Conservation (phyloP, 30 jellyfish, hydroid and myxozoan species). For the Hydractinia echinata region DNA sequence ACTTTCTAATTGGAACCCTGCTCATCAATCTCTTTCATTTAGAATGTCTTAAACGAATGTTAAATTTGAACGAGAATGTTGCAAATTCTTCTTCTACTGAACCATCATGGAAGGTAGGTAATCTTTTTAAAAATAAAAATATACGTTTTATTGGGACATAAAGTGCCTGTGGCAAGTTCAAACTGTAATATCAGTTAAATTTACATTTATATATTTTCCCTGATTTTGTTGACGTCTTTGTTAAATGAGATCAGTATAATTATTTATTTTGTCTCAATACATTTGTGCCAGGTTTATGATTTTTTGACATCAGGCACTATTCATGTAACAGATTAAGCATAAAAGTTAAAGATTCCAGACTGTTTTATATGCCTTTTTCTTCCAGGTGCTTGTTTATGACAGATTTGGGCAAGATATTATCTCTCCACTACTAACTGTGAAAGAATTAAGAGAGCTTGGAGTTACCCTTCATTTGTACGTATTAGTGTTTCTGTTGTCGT, state of each 20-base stretch:
- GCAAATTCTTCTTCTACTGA: conserved; percentile 57
- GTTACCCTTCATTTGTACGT: conserved; percentile 92
- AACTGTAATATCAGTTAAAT: too few relatives aligned
- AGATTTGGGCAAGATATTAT: conserved; percentile 94
- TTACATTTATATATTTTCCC: too few relatives aligned
- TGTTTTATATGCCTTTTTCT: background rate
- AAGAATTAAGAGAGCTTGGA: conserved; percentile 91
- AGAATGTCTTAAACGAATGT: conserved; percentile 92
- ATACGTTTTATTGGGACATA: too few relatives aligned
- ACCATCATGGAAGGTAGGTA: conserved; percentile 89
- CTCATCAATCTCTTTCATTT: background rate
- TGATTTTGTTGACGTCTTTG: too few relatives aligned
- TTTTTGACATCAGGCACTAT: background rate
- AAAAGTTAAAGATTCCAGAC: background rate
- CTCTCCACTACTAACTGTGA: conserved; percentile 85
- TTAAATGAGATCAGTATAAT: too few relatives aligned
- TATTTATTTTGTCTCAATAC: too few relatives aligned
- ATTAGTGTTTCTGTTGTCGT: too few relatives aligned
- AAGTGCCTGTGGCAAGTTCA: too few relatives aligned
- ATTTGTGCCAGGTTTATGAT: background rate
- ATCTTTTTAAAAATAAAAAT: background rate
- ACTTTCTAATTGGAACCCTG: too few relatives aligned
- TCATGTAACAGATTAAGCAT: background rate
- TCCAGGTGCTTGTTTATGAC: conserved; percentile 91
- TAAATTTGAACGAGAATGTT: conserved; percentile 68